Evolutionary conservation across 1,140 invertebrate species (phyloP), one percentile per base, ranked within the genome.

Genomic region (Streblospio benedicti): DNA sequence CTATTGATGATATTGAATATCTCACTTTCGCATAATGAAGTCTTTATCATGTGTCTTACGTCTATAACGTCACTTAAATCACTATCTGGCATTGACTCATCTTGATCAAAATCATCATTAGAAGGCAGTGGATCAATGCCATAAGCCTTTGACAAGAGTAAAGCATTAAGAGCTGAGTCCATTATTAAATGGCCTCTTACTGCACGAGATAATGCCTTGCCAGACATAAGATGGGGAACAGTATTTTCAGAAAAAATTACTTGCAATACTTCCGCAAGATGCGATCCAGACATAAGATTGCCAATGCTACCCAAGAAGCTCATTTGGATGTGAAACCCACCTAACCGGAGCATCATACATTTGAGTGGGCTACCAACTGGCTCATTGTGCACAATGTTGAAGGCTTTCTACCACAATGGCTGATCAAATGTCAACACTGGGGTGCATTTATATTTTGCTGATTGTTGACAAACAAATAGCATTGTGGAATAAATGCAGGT

Each of bases 211-310:
- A 51, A 28, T 49, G 43, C 41, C 20, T 58, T 58, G 43, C 56
- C 56, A 58, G 1, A 28, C 44, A 58, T 25, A 41, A 58, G 47
- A 27, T 58, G 25, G 3, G 14, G 16, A n/a, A 28, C 31, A 49
- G 43, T 32, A 32, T 58, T 58, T 16, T 20, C 23, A 23, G 31
- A 23, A 32, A 28, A 58, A 23, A 32, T 23, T 28, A 31, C n/a
- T 32, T 58, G 41, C 16, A 58, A 18, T 18, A 58, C n/a, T 49
- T 78, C 72, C 54, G 72, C 69, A 6, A 79, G 52, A 38, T 74
- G 73, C 65, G 70, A 73, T 6, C 69, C 72, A 33, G 52, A 51
- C 74, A 78, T 77, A 30, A 76, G 65, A 45, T 64, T 54, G n/a
- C 73, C 75, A 56, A 77, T 71, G 44, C 32, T 63, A 47, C 72